phyloP scores from a whole-genome alignment of 1,140 invertebrate species.

The Maniola jurtina region DNA sequence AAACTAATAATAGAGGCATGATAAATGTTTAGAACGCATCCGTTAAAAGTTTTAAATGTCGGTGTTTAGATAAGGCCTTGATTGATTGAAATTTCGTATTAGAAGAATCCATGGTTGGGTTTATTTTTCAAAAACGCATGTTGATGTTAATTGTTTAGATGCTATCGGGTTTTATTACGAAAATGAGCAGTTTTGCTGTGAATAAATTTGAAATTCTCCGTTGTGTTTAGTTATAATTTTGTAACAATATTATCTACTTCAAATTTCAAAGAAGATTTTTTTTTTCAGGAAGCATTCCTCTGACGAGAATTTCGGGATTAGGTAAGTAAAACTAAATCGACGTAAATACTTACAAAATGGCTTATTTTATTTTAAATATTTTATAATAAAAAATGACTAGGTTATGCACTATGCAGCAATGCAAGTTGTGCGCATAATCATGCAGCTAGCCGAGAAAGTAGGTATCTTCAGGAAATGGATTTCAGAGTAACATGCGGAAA shows the following conservation, averaged over 20 bases:
- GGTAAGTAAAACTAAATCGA: slow-evolving; percentile 50
- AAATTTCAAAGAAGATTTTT: slow-evolving; percentile 14
- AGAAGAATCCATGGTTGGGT: neutral
- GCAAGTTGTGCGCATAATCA: neutral
- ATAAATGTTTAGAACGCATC: slow-evolving; percentile 33
- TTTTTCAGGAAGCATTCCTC: slow-evolving; percentile 76
- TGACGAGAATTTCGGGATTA: slow-evolving; percentile 78
- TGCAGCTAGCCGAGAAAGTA: neutral
- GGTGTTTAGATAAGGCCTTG: slow-evolving; percentile 19
- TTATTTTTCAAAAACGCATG: slow-evolving; percentile 1
- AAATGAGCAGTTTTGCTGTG: neutral
- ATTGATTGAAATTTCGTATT: neutral
- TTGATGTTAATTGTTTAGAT: slow-evolving; percentile 2
- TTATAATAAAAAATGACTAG: too few relatives aligned
- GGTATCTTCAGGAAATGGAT: neutral
- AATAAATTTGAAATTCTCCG: neutral
- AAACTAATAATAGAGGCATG: slow-evolving; percentile 33
- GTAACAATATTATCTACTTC: too few relatives aligned
- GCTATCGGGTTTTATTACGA: neutral
- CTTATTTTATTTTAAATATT: too few relatives aligned
- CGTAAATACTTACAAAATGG: too few relatives aligned
- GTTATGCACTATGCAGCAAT: neutral
- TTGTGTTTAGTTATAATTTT: neutral
- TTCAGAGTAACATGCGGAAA: neutral
- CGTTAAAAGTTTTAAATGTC: slow-evolving; percentile 28